Base-by-base conservation (phyloP, 2,888 invertebrate species). In the Diploptera punctata region DNA sequence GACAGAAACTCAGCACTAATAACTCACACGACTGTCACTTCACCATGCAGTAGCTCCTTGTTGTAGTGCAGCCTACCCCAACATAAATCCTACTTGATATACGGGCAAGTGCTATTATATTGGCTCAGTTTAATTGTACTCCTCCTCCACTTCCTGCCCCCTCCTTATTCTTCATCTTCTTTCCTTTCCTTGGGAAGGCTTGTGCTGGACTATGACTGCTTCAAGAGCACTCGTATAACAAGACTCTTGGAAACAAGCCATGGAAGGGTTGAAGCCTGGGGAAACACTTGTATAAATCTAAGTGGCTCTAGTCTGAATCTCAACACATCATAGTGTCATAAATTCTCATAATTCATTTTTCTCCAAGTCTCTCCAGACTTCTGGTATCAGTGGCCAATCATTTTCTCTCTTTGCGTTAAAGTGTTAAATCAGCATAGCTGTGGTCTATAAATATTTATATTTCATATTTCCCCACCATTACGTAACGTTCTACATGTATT, bases 51-150 rank as follows among this genome's bases (percentile, higher is more conserved):
- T 10, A 18, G 44, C 57, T 72, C 54, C 38, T 33, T 47, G 43
- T 61, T 72, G 72, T 68, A 44, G 19, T 47, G 61, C 21, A 70
- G 10, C 16, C 19, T 24, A 21, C 44, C 38, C 61, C 43, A 44
- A 31, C 70, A 70, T 70, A 70, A 70, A 70, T 70, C 70, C 61
- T 52, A 43, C 62, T 61, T 65, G 65, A 52, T 33, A 67, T 61
- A 62, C 72, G 54, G 16, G 68, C 19, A 29, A 57, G 57, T 43
- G 60, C 69, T 69, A 60, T 69, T 69, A 69, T 69, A 69, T 69
- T 54, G 72, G 72, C 62, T 61, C 68, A 67, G 43, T 72, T 68
- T 72, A 72, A 72, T 72, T 72, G 72, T 68, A 68, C 68, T 31
- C 44, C 68, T n/a, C 29, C 44, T 44, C 29, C 61, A 19, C 3